Conservation (phyloP, 2,888 invertebrate species). For the Xanthia icteritia region DNA sequence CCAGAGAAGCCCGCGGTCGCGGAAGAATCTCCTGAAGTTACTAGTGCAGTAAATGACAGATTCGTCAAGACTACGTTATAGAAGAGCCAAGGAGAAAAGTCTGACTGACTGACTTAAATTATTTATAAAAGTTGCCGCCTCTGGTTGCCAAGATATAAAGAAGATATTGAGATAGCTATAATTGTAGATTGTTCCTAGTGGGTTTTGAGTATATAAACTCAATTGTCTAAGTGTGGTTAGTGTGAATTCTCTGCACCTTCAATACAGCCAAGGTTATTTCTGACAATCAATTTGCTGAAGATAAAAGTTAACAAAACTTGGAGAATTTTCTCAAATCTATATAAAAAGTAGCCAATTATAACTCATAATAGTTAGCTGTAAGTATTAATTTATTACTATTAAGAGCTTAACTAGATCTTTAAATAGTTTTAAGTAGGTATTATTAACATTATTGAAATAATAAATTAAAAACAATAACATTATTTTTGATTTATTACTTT, state of each 20-base stretch:
- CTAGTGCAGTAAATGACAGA: slow-evolving; percentile 34
- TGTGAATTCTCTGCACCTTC: background rate
- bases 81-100: slow-evolving; percentile 9
- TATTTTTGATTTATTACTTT: background rate
- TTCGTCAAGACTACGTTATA: slow-evolving; percentile 66
- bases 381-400: slow-evolving; percentile 32
- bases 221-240: background rate
- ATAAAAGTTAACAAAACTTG: slow-evolving; percentile 7
- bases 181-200: slow-evolving; percentile 5
- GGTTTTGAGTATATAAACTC: background rate
- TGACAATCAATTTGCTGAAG: background rate
- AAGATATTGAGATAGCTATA: background rate
- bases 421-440: slow-evolving; percentile 47
- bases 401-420: slow-evolving; percentile 47
- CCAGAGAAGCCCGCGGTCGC: slow-evolving; percentile 51
- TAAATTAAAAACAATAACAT: slow-evolving; percentile 17
- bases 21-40: slow-evolving; percentile 53
- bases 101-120: slow-evolving; percentile 43
- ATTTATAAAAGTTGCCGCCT: background rate
- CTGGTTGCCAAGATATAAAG: background rate
- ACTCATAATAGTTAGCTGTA: slow-evolving; percentile 6
- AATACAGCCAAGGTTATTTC: background rate
- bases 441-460: slow-evolving; percentile 29
- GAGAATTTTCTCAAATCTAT: slow-evolving; percentile 46
- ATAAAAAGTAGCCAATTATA: slow-evolving; percentile 2